Evolutionary conservation across 2,797 vertebrate genomes (phyloP).

Genomic region (Aplochiton taeniatus): DNA sequence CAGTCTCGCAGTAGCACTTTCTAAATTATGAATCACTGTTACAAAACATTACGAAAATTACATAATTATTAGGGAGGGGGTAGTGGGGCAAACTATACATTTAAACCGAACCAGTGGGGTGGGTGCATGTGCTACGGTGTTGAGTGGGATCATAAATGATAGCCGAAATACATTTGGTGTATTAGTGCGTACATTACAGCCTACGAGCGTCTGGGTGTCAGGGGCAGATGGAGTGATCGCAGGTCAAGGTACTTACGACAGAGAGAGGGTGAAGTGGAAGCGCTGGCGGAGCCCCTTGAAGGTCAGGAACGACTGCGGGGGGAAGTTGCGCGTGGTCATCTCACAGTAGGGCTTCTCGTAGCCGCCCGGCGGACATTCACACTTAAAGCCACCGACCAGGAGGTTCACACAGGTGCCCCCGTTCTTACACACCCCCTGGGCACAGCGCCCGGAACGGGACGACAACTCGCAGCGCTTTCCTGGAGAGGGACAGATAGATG

Average conservation of each 20-base stretch:
- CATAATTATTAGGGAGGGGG: conserved; percentile 45
- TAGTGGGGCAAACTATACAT: not conserved
- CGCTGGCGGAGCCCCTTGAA: conserved; percentile 93
- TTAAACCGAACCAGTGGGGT: too few relatives aligned
- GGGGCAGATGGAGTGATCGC: conserved; percentile 15
- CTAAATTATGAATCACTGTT: conserved; percentile 34
- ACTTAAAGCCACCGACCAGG: conserved; percentile 91
- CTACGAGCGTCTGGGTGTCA: not conserved
- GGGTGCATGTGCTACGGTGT: too few relatives aligned
- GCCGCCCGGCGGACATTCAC: conserved; percentile 86
- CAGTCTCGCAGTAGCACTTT: too few relatives aligned
- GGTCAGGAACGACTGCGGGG: conserved; percentile 87
- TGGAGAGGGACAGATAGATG: conserved; percentile 43
- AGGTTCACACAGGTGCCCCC: conserved; percentile 90
- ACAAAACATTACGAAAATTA: conserved; percentile 53
- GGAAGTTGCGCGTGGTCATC: conserved; percentile 92
- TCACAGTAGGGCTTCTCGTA: conserved; percentile 91
- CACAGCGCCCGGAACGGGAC: conserved; percentile 85
- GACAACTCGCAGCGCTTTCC: conserved; percentile 90
- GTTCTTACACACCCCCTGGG: conserved; percentile 85
- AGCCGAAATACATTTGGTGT: too few relatives aligned
- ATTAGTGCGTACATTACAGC: too few relatives aligned
- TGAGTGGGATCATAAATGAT: too few relatives aligned
- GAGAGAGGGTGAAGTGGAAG: conserved; percentile 92
- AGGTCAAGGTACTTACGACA: conserved; percentile 81